Percentiles rank a stretch among this genome's conserved stretches.
phyloP scores from a whole-genome alignment of 2,888 invertebrate genomes.

The Oithona nana region DNA sequence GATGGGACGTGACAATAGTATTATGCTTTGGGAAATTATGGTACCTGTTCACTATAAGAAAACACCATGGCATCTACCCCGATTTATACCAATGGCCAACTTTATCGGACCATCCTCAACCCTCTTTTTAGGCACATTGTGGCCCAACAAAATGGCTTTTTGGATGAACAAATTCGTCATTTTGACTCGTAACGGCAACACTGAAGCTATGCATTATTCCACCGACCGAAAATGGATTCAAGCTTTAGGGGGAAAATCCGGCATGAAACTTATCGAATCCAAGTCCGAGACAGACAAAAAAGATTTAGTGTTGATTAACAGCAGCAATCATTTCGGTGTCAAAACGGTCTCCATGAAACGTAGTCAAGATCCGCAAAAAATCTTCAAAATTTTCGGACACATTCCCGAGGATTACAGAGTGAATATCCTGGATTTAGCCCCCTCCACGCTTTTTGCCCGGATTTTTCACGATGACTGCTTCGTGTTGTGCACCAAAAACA shows the following conservation, averaged over 20 bases:
- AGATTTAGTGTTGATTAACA: not conserved
- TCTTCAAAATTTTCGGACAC: not conserved
- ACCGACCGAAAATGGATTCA: not conserved
- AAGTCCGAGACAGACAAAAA: not conserved
- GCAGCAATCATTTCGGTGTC: not conserved
- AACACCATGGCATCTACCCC: not conserved
- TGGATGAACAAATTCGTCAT: not conserved
- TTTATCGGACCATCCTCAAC: not conserved
- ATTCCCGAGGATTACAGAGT: not conserved
- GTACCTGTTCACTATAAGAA: not conserved
- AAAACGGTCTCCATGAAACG: not conserved
- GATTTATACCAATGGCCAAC: not conserved
- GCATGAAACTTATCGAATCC: not conserved
- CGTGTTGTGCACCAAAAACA: not conserved
- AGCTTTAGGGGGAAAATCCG: not conserved
- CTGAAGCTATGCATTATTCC: not conserved
- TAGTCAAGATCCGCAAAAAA: not conserved
- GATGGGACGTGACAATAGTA: not conserved
- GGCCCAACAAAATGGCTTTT: not conserved
- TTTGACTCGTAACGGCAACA: not conserved
- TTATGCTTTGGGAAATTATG: not conserved
- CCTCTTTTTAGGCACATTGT: not conserved
- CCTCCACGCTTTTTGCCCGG: not conserved
- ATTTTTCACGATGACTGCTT: not conserved
- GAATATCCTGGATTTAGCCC: not conserved